Percentiles rank a stretch among this genome's conserved stretches.
phyloP scores from a whole-genome alignment of 1,140 invertebrate genomes.

The Drosophila takahashii region DNA sequence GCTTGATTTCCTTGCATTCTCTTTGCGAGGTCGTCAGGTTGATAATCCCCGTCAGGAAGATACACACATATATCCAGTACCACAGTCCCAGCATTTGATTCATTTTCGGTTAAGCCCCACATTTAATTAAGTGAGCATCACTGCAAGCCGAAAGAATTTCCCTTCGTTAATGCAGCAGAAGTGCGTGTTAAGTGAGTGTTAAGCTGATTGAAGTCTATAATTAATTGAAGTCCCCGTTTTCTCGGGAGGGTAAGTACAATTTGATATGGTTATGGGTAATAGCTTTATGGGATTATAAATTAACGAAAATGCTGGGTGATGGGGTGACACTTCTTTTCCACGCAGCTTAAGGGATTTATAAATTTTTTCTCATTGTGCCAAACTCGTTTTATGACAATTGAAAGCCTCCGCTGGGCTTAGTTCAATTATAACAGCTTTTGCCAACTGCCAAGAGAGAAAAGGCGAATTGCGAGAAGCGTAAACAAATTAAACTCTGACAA shows the following conservation, averaged over 20 bases:
- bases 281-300: constrained; percentile 34
- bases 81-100: constrained; percentile 38
- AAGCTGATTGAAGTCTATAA: constrained; percentile 44
- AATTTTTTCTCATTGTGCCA: neutral
- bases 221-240: constrained; percentile 31
- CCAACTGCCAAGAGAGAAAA: constrained; percentile 48
- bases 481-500: constrained; percentile 75
- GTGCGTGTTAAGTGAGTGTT: constrained; percentile 39
- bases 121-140: constrained; percentile 50
- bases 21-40: constrained; percentile 31
- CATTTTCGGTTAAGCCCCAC: constrained; percentile 42
- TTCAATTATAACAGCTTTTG: constrained; percentile 56
- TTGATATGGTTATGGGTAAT: constrained; percentile 13
- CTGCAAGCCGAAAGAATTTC: constrained; percentile 20
- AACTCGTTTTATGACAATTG: constrained; percentile 48
- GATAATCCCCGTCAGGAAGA: constrained; percentile 27
- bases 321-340: neutral
- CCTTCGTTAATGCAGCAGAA: constrained; percentile 20
- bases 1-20: constrained; percentile 37
- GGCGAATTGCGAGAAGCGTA: constrained; percentile 57
- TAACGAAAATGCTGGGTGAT: neutral
- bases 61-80: constrained; percentile 8
- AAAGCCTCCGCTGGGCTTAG: constrained; percentile 34
- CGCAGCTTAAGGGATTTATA: constrained; percentile 14
- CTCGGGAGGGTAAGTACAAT: neutral